phyloP scores from a whole-genome alignment of 1,140 invertebrate species.

The Patella vulgata region DNA sequence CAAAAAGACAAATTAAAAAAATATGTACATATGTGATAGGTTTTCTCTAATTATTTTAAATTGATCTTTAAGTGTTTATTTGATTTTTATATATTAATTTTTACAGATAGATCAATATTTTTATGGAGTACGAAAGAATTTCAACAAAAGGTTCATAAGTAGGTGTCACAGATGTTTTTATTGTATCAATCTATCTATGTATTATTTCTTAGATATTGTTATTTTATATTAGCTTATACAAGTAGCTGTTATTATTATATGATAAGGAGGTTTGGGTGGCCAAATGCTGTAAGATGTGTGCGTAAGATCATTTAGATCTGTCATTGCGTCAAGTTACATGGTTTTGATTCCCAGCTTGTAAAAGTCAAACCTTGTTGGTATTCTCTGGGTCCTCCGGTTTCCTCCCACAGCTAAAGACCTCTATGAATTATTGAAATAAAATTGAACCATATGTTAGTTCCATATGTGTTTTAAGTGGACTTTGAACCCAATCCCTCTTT shows the following conservation, averaged over 20 bases:
- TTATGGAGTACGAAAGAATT: constrained; percentile 85
- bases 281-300: background rate
- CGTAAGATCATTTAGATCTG: background rate
- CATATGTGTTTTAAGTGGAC: too few species aligned
- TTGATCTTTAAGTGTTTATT: too few species aligned
- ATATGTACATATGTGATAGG: too few species aligned
- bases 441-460: too few species aligned
- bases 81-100: constrained; percentile 36
- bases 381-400: too few species aligned
- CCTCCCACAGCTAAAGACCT: too few species aligned
- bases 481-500: background rate
- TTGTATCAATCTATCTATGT: background rate
- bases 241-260: background rate
- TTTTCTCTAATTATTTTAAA: too few species aligned
- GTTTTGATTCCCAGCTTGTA: too few species aligned
- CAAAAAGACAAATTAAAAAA: too few species aligned
- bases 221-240: background rate
- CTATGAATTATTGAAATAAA: too few species aligned
- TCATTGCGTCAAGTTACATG: background rate
- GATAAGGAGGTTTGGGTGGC: background rate
- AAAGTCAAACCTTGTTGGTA: too few species aligned
- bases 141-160: constrained; percentile 76
- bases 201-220: background rate
- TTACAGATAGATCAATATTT: constrained; percentile 83
- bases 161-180: constrained; percentile 59